Percentiles rank a stretch among this genome's conserved stretches.
Evolutionary conservation across 2,888 invertebrate genomes (phyloP).

Genomic region (Napeogenes inachia): DNA sequence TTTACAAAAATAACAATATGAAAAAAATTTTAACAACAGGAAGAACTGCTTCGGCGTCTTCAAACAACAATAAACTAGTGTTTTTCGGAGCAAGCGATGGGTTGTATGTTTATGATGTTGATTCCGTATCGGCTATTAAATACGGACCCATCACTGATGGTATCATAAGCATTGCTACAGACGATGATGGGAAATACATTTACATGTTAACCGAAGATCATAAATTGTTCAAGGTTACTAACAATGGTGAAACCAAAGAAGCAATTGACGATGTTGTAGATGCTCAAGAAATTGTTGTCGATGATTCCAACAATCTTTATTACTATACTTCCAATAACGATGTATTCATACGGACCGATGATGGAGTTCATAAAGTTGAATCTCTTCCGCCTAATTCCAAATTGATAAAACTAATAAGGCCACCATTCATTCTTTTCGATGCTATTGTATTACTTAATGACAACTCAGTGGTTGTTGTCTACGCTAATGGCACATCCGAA

Average conservation of each 20-base stretch:
- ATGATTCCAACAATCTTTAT: constrained; percentile 51
- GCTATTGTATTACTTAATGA: constrained; percentile 44
- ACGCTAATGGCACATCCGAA: constrained; percentile 46
- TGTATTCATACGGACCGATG: constrained; percentile 39
- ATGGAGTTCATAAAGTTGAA: constrained; percentile 43
- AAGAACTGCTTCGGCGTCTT: constrained; percentile 41
- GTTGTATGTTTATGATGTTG: constrained; percentile 42
- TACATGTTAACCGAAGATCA: constrained; percentile 52
- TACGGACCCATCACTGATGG: constrained; percentile 36
- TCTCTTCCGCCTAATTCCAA: constrained; percentile 46
- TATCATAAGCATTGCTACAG: constrained; percentile 33
- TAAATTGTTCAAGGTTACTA: constrained; percentile 50
- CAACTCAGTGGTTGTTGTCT: constrained; percentile 40
- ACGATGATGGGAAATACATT: constrained; percentile 36
- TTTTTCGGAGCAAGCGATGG: constrained; percentile 52
- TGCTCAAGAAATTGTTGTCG: constrained; percentile 52
- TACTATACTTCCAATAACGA: constrained; percentile 45
- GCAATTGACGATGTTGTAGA: constrained; percentile 42
- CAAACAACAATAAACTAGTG: constrained; percentile 38
- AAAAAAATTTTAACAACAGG: constrained; percentile 45
- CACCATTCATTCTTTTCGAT: constrained; percentile 45
- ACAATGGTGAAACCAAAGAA: constrained; percentile 49
- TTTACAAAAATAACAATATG: constrained; percentile 33
- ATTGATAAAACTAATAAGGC: constrained; percentile 42
- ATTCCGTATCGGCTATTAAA: constrained; percentile 29